phyloP scores from a whole-genome alignment of 2,797 vertebrate species.

The Cuculus canorus region DNA sequence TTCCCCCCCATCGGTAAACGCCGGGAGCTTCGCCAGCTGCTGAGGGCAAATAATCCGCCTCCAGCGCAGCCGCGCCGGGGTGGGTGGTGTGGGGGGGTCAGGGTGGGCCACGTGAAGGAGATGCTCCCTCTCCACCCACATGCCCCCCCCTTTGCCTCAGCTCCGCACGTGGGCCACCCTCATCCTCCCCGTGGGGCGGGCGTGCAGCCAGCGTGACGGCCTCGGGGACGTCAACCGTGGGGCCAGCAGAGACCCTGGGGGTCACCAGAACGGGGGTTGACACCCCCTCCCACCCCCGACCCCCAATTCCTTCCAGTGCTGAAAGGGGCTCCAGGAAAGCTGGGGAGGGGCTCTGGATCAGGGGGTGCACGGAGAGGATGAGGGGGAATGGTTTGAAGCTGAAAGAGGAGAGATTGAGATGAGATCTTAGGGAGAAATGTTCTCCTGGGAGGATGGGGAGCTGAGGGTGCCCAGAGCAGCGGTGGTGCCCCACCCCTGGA shows the following conservation, averaged over 20 bases:
- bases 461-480: no score
- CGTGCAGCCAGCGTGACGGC: background rate
- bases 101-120: background rate
- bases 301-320: no score
- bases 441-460: no score
- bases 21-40: slow-evolving; percentile 40
- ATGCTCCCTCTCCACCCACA: background rate
- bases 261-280: no score
- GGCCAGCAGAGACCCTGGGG: background rate
- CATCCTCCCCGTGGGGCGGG: background rate
- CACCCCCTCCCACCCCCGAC: no score
- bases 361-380: no score
- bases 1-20: background rate
- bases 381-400: no score
- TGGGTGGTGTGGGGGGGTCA: slow-evolving; percentile 25
- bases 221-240: background rate
- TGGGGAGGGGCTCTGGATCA: no score
- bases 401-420: no score
- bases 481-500: no score
- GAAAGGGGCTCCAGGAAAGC: no score
- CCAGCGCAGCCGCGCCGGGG: background rate
- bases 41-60: slow-evolving; percentile 69
- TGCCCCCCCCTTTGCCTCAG: background rate
- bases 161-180: background rate
- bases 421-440: no score